phyloP scores from a whole-genome alignment of 2,888 invertebrate genomes.

The Campaea margaritaria region DNA sequence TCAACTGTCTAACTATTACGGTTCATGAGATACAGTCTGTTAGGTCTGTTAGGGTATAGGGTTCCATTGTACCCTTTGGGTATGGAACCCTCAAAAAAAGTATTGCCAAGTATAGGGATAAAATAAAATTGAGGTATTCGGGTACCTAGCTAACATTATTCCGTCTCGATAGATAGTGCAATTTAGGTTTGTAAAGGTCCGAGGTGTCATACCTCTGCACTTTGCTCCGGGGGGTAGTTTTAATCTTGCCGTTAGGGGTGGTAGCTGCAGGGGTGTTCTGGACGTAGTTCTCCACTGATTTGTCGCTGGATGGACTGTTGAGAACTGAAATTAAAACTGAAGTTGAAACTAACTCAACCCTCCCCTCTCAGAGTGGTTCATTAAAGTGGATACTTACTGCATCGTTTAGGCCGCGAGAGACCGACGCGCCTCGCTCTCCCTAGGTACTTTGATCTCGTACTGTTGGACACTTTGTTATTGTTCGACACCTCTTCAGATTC shows the following conservation, averaged over 20 bases:
- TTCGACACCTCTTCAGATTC: slow-evolving; percentile 61
- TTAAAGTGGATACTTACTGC: slow-evolving; percentile 55
- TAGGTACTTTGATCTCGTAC: slow-evolving; percentile 68
- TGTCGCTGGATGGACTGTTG: slow-evolving; percentile 80
- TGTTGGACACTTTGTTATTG: slow-evolving; percentile 53
- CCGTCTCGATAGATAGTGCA: slow-evolving; percentile 74
- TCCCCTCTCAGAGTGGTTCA: too few relatives aligned
- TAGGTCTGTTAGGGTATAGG: too few relatives aligned
- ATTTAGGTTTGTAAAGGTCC: slow-evolving; percentile 76
- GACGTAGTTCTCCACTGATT: slow-evolving; percentile 80
- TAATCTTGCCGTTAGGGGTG: slow-evolving; percentile 66
- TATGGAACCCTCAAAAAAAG: too few relatives aligned
- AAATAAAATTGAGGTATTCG: too few relatives aligned
- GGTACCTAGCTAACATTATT: slow-evolving; percentile 67
- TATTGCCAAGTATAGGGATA: too few relatives aligned
- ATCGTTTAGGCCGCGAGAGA: slow-evolving; percentile 64
- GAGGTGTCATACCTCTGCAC: slow-evolving; percentile 76
- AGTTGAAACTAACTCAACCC: too few relatives aligned
- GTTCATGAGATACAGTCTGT: too few relatives aligned
- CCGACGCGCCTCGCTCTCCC: slow-evolving; percentile 74
- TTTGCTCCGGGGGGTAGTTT: slow-evolving; percentile 54
- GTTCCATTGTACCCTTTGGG: too few relatives aligned
- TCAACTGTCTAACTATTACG: too few relatives aligned
- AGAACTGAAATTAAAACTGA: slow-evolving; percentile 54
- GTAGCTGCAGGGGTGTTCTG: slow-evolving; percentile 54